A percentile compares a stretch with the other conserved stretches of the same genome.
Evolutionary conservation across 30 jellyfish, hydroid and myxozoan genomes (phyloP).

Genomic region (Aurelia coerulea): DNA sequence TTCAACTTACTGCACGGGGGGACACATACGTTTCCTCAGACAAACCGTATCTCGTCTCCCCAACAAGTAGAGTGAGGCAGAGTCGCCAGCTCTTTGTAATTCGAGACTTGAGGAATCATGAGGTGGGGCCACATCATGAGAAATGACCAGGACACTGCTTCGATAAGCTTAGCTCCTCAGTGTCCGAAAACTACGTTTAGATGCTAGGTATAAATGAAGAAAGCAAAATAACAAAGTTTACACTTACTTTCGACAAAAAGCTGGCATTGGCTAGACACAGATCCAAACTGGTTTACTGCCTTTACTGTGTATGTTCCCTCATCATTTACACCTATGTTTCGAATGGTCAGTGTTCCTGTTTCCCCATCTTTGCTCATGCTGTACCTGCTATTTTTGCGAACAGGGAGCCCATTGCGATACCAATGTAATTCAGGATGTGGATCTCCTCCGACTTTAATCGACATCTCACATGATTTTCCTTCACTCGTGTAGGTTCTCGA

Average conservation of each 20-base stretch:
- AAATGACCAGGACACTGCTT: too few relatives aligned
- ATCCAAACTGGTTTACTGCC: slow-evolving; percentile 85
- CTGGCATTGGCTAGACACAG: slow-evolving; percentile 93
- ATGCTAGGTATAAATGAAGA: neutral
- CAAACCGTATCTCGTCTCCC: too few relatives aligned
- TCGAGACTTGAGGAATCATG: too few relatives aligned
- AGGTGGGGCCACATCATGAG: too few relatives aligned
- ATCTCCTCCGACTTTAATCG: slow-evolving; percentile 76
- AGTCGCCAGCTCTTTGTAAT: too few relatives aligned
- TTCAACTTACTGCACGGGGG: too few relatives aligned
- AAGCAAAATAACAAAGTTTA: neutral
- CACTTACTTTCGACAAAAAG: slow-evolving; percentile 92
- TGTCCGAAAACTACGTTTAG: too few relatives aligned
- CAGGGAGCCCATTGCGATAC: slow-evolving; percentile 96
- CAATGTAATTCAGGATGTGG: slow-evolving; percentile 94
- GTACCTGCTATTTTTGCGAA: slow-evolving; percentile 84
- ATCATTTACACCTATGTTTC: slow-evolving; percentile 82
- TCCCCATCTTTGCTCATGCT: slow-evolving; percentile 66
- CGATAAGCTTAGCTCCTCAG: too few relatives aligned
- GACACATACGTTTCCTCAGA: too few relatives aligned
- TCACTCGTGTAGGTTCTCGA: slow-evolving; percentile 65
- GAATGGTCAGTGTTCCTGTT: slow-evolving; percentile 46
- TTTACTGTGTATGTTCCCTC: slow-evolving; percentile 96
- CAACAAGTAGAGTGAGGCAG: too few relatives aligned
- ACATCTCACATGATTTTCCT: slow-evolving; percentile 82